Conservation (phyloP, 2,888 invertebrate species). For the Argyresthia goedartella region DNA sequence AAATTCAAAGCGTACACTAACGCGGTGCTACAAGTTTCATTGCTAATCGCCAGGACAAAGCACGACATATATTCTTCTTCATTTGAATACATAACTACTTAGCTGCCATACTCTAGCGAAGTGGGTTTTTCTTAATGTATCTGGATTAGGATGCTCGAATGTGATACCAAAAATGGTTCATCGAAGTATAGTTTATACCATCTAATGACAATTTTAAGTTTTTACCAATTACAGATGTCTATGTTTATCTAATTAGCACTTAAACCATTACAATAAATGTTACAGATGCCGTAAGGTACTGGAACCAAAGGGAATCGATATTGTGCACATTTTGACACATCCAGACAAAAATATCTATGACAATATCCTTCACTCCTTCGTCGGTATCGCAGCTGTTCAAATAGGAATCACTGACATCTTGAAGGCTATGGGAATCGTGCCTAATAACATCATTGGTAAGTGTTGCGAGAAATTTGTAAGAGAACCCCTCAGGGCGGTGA, state of each 20-base stretch:
- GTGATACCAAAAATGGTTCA: no score
- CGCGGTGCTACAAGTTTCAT: no score
- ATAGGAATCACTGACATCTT: slow-evolving; percentile 76
- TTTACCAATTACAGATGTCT: background rate
- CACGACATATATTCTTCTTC: no score
- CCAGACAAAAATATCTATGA: slow-evolving; percentile 73
- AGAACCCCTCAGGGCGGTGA: no score
- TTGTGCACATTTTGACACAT: slow-evolving; percentile 73
- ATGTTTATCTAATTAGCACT: no score
- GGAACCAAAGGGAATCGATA: slow-evolving; percentile 71
- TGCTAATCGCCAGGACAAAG: no score
- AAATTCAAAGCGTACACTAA: no score
- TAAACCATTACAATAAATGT: slow-evolving; percentile 1
- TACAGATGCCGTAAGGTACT: slow-evolving; percentile 67
- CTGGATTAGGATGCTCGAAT: no score
- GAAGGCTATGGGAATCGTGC: slow-evolving; percentile 69
- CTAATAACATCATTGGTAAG: slow-evolving; percentile 83
- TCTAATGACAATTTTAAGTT: background rate
- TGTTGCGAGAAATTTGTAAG: background rate
- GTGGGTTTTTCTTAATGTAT: no score
- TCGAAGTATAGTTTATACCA: no score
- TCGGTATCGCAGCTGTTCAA: slow-evolving; percentile 79
- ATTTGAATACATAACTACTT: no score
- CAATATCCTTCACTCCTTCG: slow-evolving; percentile 77
- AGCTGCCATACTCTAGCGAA: no score